Evolutionary conservation across 2,113 vertebrate species (phyloP), one percentile per base, ranked within the genome.

Genomic region (Channa maculata): DNA sequence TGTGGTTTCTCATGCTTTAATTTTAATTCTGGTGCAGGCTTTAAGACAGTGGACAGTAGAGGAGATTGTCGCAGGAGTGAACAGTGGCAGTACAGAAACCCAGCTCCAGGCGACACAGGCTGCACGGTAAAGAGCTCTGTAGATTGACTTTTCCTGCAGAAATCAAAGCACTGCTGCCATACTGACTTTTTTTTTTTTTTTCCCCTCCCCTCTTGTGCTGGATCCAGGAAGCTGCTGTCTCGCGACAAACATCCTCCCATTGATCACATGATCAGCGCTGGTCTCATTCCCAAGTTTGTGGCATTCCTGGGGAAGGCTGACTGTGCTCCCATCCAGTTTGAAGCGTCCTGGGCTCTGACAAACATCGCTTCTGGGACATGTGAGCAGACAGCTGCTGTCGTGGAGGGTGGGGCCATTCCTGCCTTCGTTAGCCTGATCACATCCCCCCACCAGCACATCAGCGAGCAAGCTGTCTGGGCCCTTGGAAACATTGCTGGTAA

Each of bases 261-360:
- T 73, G 96, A 99, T 87, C 94, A 86, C 61, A 96, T 99, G 80
- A 98, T 99, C 69, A 86, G 92, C 3, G 96, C 95, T 67, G 97
- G 98, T n/a, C 94, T 99, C 75, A 98, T 99, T 74, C 92, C 97
- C 0, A 97, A 94, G 84, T 95, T 99, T 24, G 98, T 99, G 5
- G 79, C 91, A 4, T 99, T 98, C 83, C 91, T 99, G 92, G 92
- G 94, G 0, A 82, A 92, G 84, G 65, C 51, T 1, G 94, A 97
- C 6, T 97, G 94, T 38, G 95, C 96, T 4, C 96, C 96, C 0
- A 97, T 98, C 86, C 98, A 99, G 91, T 99, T 99, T 52, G 98
- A 99, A 75, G 96, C 98, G 8, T 96, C 98, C n/a, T 99, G 98
- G 98, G 98, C 98, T 0, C 94, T 99, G 73, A 99, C 98, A 34